Conservation (phyloP, 2,797 vertebrate genomes). For the Momotus momota region DNA sequence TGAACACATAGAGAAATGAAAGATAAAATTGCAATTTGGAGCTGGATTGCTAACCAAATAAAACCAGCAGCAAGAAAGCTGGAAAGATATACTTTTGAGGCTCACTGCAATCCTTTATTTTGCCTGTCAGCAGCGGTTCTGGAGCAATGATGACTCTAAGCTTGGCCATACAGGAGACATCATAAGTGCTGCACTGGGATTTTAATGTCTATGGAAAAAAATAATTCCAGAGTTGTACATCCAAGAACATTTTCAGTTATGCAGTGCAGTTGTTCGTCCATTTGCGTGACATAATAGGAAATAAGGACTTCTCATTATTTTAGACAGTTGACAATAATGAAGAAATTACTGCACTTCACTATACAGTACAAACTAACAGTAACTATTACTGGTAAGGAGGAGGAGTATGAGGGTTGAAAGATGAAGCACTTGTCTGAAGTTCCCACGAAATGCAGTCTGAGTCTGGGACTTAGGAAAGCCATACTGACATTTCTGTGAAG, state of each 20-base stretch:
- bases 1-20: not conserved
- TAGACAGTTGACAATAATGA: not conserved
- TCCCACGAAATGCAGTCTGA: not conserved
- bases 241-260: conserved; percentile 24
- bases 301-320: not conserved
- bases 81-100: not conserved
- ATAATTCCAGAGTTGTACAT: not conserved
- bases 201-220: conserved; percentile 13
- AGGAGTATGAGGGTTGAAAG: not conserved
- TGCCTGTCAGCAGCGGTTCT: conserved; percentile 16
- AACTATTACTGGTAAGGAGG: not conserved
- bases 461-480: not conserved
- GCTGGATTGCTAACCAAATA: not conserved
- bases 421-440: not conserved
- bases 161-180: not conserved
- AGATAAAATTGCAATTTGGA: not conserved
- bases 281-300: not conserved
- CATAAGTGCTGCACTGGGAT: not conserved
- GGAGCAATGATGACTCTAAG: not conserved
- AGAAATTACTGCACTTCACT: not conserved
- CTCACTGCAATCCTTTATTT: not conserved
- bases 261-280: not conserved
- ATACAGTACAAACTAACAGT: not conserved
- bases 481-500: not conserved
- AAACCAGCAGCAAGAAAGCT: not conserved